These are phyloP conservation scores for Platyrinchus mystaceus DNA, from an alignment of 2,797 vertebrate genomes.

Conservation along the genomic window DNA sequence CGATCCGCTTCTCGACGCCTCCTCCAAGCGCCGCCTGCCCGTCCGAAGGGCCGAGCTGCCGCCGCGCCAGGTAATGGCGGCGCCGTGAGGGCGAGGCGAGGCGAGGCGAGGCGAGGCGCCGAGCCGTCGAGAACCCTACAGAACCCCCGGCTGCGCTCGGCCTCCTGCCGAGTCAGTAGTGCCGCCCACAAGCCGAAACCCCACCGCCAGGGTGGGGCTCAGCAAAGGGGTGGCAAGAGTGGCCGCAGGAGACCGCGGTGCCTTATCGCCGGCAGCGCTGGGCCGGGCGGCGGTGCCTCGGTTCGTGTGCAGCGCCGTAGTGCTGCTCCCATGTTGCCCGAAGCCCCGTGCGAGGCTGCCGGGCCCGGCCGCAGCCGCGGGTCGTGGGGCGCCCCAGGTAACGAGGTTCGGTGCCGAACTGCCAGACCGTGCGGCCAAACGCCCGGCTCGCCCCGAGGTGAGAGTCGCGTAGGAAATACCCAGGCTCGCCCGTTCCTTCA, in stretches of 20 bases:
- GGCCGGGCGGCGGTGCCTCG: fast-evolving
- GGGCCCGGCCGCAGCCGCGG: fast-evolving
- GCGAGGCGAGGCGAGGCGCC: not conserved
- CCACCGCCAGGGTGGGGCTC: not conserved
- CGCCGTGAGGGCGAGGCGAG: not conserved
- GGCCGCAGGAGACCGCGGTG: too few species aligned
- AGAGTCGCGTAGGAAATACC: fast-evolving
- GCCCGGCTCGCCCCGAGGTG: fast-evolving
- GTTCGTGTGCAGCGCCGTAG: not conserved
- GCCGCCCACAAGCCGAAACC: not conserved
- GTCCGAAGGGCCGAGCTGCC: not conserved
- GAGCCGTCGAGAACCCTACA: too few species aligned
- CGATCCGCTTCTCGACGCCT: not conserved
- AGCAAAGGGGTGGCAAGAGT: fast-evolving
- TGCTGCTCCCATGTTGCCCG: not conserved
- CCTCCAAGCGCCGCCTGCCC: not conserved
- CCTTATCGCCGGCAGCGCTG: too few species aligned
- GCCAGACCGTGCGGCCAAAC: fast-evolving
- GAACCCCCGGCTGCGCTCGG: fast-evolving
- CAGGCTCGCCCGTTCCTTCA: fast-evolving
- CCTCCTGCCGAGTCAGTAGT: fast-evolving
- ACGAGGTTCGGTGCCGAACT: fast-evolving
- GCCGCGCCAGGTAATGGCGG: too few species aligned
- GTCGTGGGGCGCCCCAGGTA: fast-evolving
- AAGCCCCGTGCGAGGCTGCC: fast-evolving